Evolutionary conservation across 2,888 invertebrate genomes (phyloP).

Genomic region (Lacanobia wlatinum): DNA sequence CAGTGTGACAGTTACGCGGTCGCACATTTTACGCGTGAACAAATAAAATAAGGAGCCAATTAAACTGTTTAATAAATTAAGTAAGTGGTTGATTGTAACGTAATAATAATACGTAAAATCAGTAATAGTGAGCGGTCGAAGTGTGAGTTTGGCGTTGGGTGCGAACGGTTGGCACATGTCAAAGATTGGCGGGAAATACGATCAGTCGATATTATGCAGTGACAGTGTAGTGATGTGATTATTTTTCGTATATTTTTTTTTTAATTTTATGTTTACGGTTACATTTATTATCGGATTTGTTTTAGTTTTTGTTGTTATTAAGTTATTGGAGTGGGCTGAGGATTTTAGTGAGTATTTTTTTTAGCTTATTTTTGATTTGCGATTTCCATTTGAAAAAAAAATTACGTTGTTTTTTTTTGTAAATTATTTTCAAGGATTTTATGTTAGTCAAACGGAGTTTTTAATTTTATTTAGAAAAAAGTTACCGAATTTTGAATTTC

Average conservation of each 20-base stretch:
- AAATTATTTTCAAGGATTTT: neutral
- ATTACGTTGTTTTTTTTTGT: neutral
- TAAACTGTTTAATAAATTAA: slow-evolving; percentile 38
- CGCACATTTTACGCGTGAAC: slow-evolving; percentile 37
- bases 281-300: slow-evolving; percentile 75
- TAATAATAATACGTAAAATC: slow-evolving; percentile 51
- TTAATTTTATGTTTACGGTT: slow-evolving; percentile 84
- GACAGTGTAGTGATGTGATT: slow-evolving; percentile 84
- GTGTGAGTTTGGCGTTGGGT: slow-evolving; percentile 49
- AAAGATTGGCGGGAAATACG: slow-evolving; percentile 81
- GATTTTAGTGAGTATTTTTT: slow-evolving; percentile 72
- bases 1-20: slow-evolving; percentile 35
- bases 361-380: neutral
- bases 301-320: slow-evolving; percentile 76
- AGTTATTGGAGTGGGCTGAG: slow-evolving; percentile 67
- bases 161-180: slow-evolving; percentile 76
- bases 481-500: neutral
- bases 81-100: slow-evolving; percentile 41
- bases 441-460: neutral
- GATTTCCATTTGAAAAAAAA: neutral
- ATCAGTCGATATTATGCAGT: slow-evolving; percentile 70
- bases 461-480: neutral
- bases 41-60: slow-evolving; percentile 44
- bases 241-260: slow-evolving; percentile 49
- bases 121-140: slow-evolving; percentile 43